Conservation (phyloP, 2,113 vertebrate species). For the Dipodomys spectabilis region DNA sequence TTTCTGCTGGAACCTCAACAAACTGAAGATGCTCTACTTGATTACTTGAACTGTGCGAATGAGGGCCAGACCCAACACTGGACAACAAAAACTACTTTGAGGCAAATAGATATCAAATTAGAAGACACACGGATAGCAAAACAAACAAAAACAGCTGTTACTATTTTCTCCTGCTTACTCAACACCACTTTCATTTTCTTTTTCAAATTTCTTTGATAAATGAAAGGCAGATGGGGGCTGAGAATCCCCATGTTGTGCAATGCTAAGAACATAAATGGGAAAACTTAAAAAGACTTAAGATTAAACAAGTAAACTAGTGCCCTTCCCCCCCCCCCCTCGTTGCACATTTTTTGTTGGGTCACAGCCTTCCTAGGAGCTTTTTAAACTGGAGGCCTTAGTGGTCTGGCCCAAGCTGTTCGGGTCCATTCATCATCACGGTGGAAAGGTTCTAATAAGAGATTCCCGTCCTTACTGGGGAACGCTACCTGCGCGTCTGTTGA, state of each 20-base stretch:
- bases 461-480: neutral
- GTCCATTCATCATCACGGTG: conserved; percentile 30
- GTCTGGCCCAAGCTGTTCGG: conserved; percentile 11
- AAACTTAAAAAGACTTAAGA: neutral
- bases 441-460: conserved; percentile 6
- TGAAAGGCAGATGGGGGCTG: conserved; percentile 2
- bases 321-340: too few species aligned
- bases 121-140: neutral
- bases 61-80: neutral
- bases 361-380: neutral
- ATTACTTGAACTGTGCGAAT: neutral
- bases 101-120: neutral
- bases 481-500: neutral
- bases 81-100: neutral
- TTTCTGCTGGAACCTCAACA: neutral
- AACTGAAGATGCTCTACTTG: neutral
- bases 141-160: neutral
- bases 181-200: conserved; percentile 42
- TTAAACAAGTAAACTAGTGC: too few species aligned
- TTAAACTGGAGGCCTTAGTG: neutral
- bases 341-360: neutral
- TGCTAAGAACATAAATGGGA: conserved; percentile 50
- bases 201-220: conserved; percentile 51
- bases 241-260: neutral
- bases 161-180: conserved; percentile 27